These are phyloP conservation scores for Lepidothrix coronata DNA, from an alignment of 2,113 vertebrate species.

Conservation along the genomic window DNA sequence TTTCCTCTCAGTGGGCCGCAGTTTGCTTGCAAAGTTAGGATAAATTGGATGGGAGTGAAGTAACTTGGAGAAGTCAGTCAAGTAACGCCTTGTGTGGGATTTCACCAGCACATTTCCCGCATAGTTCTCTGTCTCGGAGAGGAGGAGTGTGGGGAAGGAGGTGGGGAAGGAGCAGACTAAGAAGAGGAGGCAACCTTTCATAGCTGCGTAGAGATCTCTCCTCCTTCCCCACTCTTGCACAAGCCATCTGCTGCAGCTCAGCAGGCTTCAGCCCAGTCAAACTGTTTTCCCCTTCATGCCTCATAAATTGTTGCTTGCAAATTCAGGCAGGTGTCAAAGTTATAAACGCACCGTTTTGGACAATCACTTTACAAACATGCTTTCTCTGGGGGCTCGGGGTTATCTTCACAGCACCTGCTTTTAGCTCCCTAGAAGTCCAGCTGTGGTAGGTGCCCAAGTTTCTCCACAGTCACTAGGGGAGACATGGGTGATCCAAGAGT, in stretches of 20 bases:
- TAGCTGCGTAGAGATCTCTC: conserved; percentile 48
- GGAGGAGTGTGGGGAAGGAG: conserved; percentile 61
- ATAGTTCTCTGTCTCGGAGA: conserved; percentile 20
- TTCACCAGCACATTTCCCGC: conserved; percentile 17
- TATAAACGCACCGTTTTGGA: not conserved
- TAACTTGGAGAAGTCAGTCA: conserved; percentile 23
- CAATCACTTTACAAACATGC: not conserved
- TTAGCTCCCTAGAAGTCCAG: not conserved
- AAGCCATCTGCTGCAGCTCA: conserved; percentile 65
- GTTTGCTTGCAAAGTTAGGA: conserved; percentile 21
- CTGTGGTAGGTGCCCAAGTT: not conserved
- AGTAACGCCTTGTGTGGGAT: conserved; percentile 50
- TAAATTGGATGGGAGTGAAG: not conserved
- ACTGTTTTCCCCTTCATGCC: not conserved
- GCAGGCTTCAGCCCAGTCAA: conserved; percentile 36
- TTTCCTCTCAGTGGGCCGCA: not conserved
- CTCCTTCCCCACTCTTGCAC: conserved; percentile 49
- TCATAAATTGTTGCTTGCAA: not conserved
- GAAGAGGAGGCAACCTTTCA: conserved; percentile 67
- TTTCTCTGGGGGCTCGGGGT: not conserved
- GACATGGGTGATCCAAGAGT: not conserved
- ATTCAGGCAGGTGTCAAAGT: not conserved
- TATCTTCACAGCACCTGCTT: not conserved
- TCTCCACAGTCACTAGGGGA: rapidly evolving
- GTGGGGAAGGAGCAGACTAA: conserved; percentile 67